Percentiles rank a stretch among this genome's conserved stretches.
These are phyloP conservation scores for Blera fallax DNA, from an alignment of 2,888 invertebrate species.

Conservation along the genomic window DNA sequence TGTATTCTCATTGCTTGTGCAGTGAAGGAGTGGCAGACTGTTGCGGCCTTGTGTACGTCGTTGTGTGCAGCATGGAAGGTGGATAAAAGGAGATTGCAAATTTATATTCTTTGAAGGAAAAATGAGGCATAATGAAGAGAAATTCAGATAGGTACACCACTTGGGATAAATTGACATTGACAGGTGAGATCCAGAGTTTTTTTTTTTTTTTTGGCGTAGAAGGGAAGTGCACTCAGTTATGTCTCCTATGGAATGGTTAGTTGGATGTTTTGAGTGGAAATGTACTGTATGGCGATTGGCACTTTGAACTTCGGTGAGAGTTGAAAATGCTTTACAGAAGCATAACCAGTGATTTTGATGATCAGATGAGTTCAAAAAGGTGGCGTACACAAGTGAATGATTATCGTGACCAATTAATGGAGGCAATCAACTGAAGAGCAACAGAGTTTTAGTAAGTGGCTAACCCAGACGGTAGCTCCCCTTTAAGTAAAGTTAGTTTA, in stretches of 20 bases:
- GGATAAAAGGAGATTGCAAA: slow-evolving; percentile 43
- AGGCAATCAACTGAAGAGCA: too few relatives aligned
- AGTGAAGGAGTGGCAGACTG: slow-evolving; percentile 62
- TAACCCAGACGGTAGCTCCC: too few relatives aligned
- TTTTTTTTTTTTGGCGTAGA: background rate
- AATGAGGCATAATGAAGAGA: slow-evolving; percentile 56
- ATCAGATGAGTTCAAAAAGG: too few relatives aligned
- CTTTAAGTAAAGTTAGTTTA: too few relatives aligned
- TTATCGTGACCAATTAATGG: too few relatives aligned
- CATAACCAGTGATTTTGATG: too few relatives aligned
- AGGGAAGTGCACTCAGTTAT: background rate
- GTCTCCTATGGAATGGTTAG: background rate
- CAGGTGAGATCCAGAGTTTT: slow-evolving; percentile 46
- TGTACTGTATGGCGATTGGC: background rate
- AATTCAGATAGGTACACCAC: slow-evolving; percentile 43
- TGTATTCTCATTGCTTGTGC: slow-evolving; percentile 32
- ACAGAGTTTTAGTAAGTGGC: too few relatives aligned
- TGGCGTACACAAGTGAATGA: too few relatives aligned
- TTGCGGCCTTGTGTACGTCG: slow-evolving; percentile 33
- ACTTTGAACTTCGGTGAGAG: too few relatives aligned
- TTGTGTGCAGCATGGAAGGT: slow-evolving; percentile 23
- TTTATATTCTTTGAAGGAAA: slow-evolving; percentile 32
- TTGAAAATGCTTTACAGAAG: too few relatives aligned
- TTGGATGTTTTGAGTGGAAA: background rate
- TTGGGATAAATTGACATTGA: slow-evolving; percentile 65